Conservation (phyloP, 2,113 vertebrate species). For the Benitochromis conjunctus region DNA sequence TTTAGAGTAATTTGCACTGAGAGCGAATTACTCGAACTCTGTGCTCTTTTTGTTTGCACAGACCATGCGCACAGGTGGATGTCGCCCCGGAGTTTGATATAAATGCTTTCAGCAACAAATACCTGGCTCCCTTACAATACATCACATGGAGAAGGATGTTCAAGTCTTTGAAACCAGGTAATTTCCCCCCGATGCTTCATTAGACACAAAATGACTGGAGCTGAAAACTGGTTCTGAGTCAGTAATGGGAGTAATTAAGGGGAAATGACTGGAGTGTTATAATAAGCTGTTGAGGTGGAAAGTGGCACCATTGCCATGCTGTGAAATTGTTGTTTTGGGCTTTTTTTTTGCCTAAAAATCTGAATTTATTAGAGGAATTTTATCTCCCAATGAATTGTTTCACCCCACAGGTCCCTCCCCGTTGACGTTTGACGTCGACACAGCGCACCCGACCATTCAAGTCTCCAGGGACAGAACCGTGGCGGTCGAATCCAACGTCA, state of each 20-base stretch:
- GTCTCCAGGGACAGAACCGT: conserved; percentile 76
- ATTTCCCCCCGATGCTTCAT: conserved; percentile 13
- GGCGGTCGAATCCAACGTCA: conserved; percentile 67
- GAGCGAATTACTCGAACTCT: neutral
- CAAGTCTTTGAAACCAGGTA: conserved; percentile 75
- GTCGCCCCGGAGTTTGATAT: conserved; percentile 53
- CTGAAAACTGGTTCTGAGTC: neutral
- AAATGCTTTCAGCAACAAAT: conserved; percentile 67
- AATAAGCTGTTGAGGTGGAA: neutral
- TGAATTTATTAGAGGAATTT: neutral
- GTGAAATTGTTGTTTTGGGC: neutral
- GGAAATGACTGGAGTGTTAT: neutral
- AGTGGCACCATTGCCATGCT: neutral
- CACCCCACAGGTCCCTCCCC: conserved; percentile 70
- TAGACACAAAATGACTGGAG: neutral
- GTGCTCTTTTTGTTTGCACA: conserved; percentile 5
- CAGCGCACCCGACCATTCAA: conserved; percentile 79
- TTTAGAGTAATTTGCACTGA: neutral
- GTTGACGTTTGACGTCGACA: conserved; percentile 77
- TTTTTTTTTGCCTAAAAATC: neutral
- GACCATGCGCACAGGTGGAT: conserved; percentile 31
- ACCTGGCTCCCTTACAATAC: conserved; percentile 79
- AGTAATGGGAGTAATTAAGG: neutral
- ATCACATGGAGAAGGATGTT: conserved; percentile 82
- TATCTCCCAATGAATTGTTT: conserved; percentile 5